phyloP scores from a whole-genome alignment of 2,113 vertebrate species.

The Apteryx owenii region DNA sequence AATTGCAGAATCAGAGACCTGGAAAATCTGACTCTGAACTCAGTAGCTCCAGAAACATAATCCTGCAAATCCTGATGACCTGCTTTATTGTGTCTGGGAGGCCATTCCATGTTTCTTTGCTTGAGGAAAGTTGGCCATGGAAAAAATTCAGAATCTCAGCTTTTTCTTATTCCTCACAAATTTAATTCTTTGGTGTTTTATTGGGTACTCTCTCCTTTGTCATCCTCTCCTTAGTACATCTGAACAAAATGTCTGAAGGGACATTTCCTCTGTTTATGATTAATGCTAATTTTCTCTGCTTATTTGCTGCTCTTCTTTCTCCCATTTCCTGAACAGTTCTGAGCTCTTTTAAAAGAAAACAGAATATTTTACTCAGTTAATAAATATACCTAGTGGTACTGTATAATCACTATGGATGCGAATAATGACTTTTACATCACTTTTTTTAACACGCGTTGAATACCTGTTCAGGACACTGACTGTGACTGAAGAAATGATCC shows the following conservation, averaged over 20 bases:
- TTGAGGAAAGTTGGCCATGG: background rate
- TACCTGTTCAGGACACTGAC: background rate
- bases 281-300: background rate
- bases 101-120: background rate
- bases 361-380: background rate
- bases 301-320: background rate
- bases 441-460: background rate
- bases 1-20: background rate
- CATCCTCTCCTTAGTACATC: background rate
- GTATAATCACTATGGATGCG: background rate
- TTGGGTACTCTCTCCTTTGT: background rate
- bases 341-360: background rate
- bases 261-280: background rate
- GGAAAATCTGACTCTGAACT: background rate
- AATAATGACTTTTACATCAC: background rate
- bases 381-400: background rate
- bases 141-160: background rate
- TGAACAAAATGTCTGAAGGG: background rate
- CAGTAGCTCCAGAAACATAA: background rate
- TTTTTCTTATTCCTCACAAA: background rate
- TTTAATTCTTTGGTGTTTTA: background rate
- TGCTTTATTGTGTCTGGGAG: background rate
- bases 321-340: background rate
- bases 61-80: background rate
- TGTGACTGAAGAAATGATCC: background rate